Base-by-base conservation (phyloP, 2,888 invertebrate genomes). In the Holacanthella duospinosa region DNA sequence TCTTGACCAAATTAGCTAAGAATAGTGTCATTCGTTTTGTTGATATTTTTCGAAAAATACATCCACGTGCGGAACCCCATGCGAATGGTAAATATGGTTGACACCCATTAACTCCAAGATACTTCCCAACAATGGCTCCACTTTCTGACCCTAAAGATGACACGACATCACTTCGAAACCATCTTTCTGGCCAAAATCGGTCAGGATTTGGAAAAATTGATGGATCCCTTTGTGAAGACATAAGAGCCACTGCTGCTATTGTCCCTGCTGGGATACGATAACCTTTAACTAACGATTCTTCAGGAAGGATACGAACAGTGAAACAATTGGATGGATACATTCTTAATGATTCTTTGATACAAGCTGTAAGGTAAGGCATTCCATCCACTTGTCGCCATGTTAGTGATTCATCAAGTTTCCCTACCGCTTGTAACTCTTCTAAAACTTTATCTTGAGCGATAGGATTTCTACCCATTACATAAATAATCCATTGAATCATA, bases 131-230 rank as follows among this genome's bases (percentile, higher is more conserved):
- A 58, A 25, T 12, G 56, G 43, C 43, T 6, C 19, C 29, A 48
- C 29, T 29, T 29, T 16, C 24, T 12, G 21, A 24, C 29, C 36
- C 27, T 4, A n/a, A 19, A 25, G 9, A 16, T 71, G 75, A 78
- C 36, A 83, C 80, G 73, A 77, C 79, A 27, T 64, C 65, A 25
- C 43, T 60, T 70, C 86, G 81, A 44, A 80, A 76, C 93, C 93
- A 93, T 58, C 93, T 82, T 72, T 86, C 84, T 0, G 93, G 92
- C 67, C 81, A 75, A 74, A 92, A 89, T 66, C 79, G 74, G 43
- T 84, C 75, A 12, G 92, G 85, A 60, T 83, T 75, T 43, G 82
- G 80, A 76, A 90, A 93, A 76, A 86, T 83, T 21, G 78, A 76
- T 1, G 82, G 79, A 77, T 89, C 85, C 61, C 91, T 82, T 1